Percentiles rank a stretch among this genome's conserved stretches.
These are phyloP conservation scores for Pristionchus entomophagus DNA, from an alignment of 2,888 invertebrate species.

Conservation along the genomic window DNA sequence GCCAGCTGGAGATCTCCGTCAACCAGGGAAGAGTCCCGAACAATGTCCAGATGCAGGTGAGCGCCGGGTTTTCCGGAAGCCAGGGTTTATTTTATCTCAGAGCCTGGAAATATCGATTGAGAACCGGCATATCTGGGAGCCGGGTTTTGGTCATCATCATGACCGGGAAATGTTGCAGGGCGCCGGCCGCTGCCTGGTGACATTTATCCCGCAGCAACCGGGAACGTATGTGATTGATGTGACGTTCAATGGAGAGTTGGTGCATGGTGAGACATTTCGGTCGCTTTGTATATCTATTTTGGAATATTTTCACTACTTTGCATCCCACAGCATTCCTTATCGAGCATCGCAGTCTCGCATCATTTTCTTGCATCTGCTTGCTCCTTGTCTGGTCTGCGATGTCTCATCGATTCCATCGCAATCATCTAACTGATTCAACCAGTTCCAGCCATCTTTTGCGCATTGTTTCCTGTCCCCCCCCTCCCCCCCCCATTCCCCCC, in stretches of 20 bases:
- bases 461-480: slow-evolving; percentile 33
- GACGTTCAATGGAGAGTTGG: slow-evolving; percentile 94
- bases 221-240: slow-evolving; percentile 93
- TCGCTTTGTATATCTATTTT: background rate
- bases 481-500: too few relatives aligned
- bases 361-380: too few relatives aligned
- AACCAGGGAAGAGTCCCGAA: slow-evolving; percentile 99
- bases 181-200: slow-evolving; percentile 79
- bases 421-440: slow-evolving; percentile 23
- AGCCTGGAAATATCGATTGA: too few relatives aligned
- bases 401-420: background rate
- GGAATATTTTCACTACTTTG: background rate
- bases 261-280: slow-evolving; percentile 82
- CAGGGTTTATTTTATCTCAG: too few relatives aligned
- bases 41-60: slow-evolving; percentile 94
- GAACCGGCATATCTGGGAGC: too few relatives aligned
- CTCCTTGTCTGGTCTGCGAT: background rate
- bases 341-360: background rate
- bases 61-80: slow-evolving; percentile 75
- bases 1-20: slow-evolving; percentile 98
- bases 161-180: slow-evolving; percentile 29
- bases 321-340: background rate
- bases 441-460: slow-evolving; percentile 7
- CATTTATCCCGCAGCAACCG: slow-evolving; percentile 94
- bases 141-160: too few relatives aligned